Evolutionary conservation across 2,888 invertebrate species (phyloP).

Genomic region (Lapara coniferarum): DNA sequence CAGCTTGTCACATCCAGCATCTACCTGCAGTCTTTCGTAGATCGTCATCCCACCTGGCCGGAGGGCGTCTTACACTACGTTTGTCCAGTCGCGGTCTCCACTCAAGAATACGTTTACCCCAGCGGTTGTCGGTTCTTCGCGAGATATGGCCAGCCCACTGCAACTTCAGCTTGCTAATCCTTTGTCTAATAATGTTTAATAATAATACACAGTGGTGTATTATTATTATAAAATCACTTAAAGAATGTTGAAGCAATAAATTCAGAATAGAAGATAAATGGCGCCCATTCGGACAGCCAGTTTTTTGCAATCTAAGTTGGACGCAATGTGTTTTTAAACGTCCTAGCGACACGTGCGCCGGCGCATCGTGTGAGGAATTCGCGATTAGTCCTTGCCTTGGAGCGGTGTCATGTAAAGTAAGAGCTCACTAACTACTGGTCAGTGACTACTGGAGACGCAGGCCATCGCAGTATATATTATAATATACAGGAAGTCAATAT

Average conservation of each 20-base stretch:
- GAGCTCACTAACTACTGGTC: conserved; percentile 30
- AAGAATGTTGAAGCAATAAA: neutral
- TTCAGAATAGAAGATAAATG: conserved; percentile 2
- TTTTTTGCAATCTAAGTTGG: conserved; percentile 41
- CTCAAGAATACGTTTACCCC: too few species aligned
- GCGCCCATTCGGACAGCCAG: conserved; percentile 12
- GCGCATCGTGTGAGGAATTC: conserved; percentile 53
- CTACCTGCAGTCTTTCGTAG: too few species aligned
- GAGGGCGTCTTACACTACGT: too few species aligned
- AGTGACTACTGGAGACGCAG: conserved; percentile 3
- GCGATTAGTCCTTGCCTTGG: conserved; percentile 58
- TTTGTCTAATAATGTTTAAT: too few species aligned
- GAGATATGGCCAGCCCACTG: too few species aligned
- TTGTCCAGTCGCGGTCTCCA: too few species aligned
- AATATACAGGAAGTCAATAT: conserved; percentile 30
- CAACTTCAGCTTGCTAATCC: too few species aligned
- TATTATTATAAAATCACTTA: neutral
- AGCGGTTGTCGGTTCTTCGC: too few species aligned
- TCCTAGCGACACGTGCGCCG: conserved; percentile 42
- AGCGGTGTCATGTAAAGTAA: conserved; percentile 47
- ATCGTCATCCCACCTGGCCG: too few species aligned
- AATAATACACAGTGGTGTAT: neutral
- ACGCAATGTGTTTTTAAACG: conserved; percentile 46
- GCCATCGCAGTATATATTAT: conserved; percentile 10
- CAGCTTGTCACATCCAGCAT: too few species aligned